Evolutionary conservation across 2,113 vertebrate genomes (phyloP).

Genomic region (Mesitornis unicolor): DNA sequence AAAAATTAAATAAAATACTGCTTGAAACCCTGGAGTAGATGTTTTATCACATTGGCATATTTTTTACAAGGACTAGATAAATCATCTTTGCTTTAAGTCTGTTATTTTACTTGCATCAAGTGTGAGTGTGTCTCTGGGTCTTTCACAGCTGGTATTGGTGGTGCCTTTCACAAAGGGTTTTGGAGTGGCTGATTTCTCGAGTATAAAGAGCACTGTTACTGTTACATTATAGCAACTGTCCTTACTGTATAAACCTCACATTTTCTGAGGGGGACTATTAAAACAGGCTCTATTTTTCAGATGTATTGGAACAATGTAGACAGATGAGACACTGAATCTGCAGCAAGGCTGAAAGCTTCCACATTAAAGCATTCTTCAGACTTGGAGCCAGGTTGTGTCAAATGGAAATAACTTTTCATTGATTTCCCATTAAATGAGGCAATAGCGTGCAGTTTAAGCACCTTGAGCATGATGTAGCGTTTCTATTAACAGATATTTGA

Average conservation of each 20-base stretch:
- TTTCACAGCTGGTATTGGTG: neutral
- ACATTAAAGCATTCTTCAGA: neutral
- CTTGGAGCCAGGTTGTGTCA: neutral
- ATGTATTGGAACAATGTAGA: neutral
- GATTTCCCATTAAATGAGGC: neutral
- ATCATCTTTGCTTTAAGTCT: neutral
- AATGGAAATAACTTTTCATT: neutral
- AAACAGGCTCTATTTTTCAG: neutral
- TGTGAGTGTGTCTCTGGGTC: neutral
- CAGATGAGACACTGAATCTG: neutral
- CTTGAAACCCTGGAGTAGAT: neutral
- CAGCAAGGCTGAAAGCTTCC: neutral
- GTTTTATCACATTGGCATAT: neutral
- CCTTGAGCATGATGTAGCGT: neutral
- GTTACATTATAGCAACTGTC: neutral
- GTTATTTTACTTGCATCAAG: neutral
- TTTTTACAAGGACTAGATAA: neutral
- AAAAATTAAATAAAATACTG: neutral
- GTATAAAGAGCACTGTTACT: neutral
- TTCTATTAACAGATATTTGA: conserved; percentile 26
- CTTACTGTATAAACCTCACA: neutral
- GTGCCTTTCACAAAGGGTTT: neutral
- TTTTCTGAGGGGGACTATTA: neutral
- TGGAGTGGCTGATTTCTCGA: neutral
- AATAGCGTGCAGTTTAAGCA: neutral